Conservation (phyloP, 2,113 vertebrate genomes). For the Tragelaphus strepsiceros region DNA sequence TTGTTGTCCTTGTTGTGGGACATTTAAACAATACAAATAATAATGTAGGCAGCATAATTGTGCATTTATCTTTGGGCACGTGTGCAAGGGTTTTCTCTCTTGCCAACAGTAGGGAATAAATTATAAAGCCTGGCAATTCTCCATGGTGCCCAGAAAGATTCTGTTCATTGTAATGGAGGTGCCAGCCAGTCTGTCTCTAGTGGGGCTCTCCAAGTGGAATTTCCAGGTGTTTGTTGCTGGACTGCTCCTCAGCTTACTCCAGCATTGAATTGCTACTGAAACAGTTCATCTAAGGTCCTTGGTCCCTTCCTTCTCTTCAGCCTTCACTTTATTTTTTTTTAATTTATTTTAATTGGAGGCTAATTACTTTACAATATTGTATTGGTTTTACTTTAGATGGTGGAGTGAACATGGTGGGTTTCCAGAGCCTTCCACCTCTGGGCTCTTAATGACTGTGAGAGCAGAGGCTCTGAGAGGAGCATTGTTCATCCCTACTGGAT, state of each 20-base stretch:
- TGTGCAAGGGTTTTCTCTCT: not conserved
- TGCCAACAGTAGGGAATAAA: not conserved
- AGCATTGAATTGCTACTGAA: not conserved
- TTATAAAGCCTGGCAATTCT: not conserved
- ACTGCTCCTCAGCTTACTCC: not conserved
- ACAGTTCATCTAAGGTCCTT: not conserved
- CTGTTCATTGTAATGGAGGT: not conserved
- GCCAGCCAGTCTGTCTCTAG: fast-evolving
- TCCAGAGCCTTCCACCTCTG: not conserved
- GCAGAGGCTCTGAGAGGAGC: not conserved
- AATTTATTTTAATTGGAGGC: not conserved
- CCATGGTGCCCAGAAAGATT: not conserved
- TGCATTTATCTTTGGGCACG: not conserved
- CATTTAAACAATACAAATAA: not conserved
- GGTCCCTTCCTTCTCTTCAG: not conserved
- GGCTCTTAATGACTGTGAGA: not conserved
- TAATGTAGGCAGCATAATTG: too few species aligned
- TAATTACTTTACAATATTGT: not conserved
- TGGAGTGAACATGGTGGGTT: not conserved
- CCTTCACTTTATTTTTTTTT: not conserved
- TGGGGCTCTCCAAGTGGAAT: not conserved
- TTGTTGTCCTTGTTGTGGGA: not conserved
- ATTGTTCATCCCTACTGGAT: too few species aligned
- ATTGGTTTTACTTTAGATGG: not conserved
- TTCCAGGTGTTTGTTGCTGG: not conserved